Evolutionary conservation across 1,140 invertebrate species (phyloP).

Genomic region (Pteromalus puparum): DNA sequence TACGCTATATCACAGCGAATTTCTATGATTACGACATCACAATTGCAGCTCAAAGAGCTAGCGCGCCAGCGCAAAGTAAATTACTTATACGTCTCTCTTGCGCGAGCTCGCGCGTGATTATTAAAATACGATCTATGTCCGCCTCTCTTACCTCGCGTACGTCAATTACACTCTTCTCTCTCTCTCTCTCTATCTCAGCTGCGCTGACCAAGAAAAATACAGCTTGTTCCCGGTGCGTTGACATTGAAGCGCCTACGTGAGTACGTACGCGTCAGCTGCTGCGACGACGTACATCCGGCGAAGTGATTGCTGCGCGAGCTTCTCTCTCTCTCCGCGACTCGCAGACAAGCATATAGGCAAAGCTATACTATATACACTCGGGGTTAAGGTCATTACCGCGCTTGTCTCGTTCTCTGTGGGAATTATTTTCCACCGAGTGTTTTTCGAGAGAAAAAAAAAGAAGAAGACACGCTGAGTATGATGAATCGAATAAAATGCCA

Average conservation of each 20-base stretch:
- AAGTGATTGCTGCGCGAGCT: neutral
- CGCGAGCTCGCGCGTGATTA: neutral
- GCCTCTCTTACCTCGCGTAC: neutral
- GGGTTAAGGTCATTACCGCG: neutral
- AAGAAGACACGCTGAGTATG: neutral
- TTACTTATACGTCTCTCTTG: neutral
- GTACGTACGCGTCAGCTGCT: constrained; percentile 32
- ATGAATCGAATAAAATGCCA: neutral
- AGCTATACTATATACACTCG: neutral
- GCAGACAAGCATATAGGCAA: neutral
- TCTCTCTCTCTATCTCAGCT: neutral
- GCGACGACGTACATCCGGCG: constrained; percentile 44
- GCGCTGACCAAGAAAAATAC: constrained; percentile 12
- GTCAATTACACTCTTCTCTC: constrained; percentile 17
- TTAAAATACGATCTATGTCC: constrained; percentile 15
- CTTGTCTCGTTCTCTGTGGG: too few relatives aligned
- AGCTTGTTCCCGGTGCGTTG: constrained; percentile 48
- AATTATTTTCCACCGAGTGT: neutral
- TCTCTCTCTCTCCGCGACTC: neutral
- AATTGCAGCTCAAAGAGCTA: neutral
- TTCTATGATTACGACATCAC: constrained; percentile 22
- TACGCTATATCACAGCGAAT: neutral
- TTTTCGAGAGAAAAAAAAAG: neutral
- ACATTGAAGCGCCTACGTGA: constrained; percentile 35
- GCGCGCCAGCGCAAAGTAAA: neutral